phyloP scores from a whole-genome alignment of 2,797 vertebrate genomes.

The Enteromius afrohamiltoni region DNA sequence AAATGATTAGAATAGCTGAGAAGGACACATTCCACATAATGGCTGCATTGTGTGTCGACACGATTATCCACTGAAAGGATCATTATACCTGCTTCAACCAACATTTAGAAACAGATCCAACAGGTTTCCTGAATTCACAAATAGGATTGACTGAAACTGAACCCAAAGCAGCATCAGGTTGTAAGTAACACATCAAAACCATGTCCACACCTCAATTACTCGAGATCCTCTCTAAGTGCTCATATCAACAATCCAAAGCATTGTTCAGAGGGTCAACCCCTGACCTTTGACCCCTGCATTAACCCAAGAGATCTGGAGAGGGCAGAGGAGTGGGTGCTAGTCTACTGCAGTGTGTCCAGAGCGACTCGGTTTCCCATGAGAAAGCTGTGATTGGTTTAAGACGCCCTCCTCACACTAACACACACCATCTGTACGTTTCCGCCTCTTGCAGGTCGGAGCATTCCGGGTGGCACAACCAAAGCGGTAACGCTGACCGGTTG shows the following conservation, averaged over 20 bases:
- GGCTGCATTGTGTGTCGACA: conserved; percentile 43
- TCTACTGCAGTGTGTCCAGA: conserved; percentile 68
- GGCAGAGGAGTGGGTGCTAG: conserved; percentile 72
- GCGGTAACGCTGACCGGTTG: conserved; percentile 33
- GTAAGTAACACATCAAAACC: conserved; percentile 50
- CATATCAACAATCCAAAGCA: conserved; percentile 68
- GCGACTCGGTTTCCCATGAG: conserved; percentile 76
- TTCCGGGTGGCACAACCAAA: conserved; percentile 18
- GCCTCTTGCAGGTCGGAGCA: conserved; percentile 68
- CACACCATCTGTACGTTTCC: conserved; percentile 80
- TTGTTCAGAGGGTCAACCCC: conserved; percentile 82
- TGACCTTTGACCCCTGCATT: conserved; percentile 76
- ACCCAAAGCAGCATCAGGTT: conserved; percentile 1
- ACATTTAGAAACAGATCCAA: neutral
- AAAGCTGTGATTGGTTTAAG: conserved; percentile 74
- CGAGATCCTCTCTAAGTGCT: conserved; percentile 47
- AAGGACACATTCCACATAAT: conserved; percentile 56
- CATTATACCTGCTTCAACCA: neutral
- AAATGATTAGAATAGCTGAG: conserved; percentile 61
- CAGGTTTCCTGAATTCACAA: neutral
- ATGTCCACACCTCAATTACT: conserved; percentile 59
- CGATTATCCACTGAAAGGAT: neutral
- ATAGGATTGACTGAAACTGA: neutral
- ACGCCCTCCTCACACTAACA: conserved; percentile 70
- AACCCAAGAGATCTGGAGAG: conserved; percentile 66